Evolutionary conservation across 2,797 vertebrate species (phyloP), one percentile per base, ranked within the genome.

Genomic region (Sebastes glaucus): DNA sequence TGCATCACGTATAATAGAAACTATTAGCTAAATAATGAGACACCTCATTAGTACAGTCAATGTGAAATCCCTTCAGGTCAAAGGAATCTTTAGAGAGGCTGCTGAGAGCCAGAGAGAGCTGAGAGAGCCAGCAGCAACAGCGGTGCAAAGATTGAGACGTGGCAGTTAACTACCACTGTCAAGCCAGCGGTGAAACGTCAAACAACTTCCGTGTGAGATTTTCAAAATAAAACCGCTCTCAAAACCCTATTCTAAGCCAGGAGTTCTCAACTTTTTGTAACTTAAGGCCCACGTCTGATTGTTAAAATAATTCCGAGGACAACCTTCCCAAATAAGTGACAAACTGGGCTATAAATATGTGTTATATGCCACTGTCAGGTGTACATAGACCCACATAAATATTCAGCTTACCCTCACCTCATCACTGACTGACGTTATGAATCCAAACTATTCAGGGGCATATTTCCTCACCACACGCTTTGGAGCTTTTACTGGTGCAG

Each of bases 81-180:
- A 10, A 22, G 53, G 23, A 10, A 56, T 52, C 20, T 74, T 59
- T 13, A 6, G 7, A 28, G 73, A 52, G 38, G 61, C 71, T 63
- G 60, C 42, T 74, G 64, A 83, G 57, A 30, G 30, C 79, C 57
- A 28, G 71, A 2, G 65, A 71, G 71, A 59, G 62, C 35, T 14
- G 35, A 38, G 35, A 38, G 35, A 38, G 13, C 35, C 57, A 42
- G 38, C 38, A 38, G 35, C 62, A 80, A 73, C 82, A 72, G 76
- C 53, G 62, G 76, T 70, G 89, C 75, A 87, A 49, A 93, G 91
- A 94, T 92, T 96, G 96, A 98, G 96, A 97, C 96, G 96, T 98
- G 98, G 97, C 98, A 98, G 90, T 94, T 78, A 91, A 84, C 76
- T 28, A 71, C 25, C 11, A 25, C 2, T 1, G 62, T 74, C 16